phyloP scores from a whole-genome alignment of 2,113 vertebrate genomes.

The Greenwoodochromis staneri region DNA sequence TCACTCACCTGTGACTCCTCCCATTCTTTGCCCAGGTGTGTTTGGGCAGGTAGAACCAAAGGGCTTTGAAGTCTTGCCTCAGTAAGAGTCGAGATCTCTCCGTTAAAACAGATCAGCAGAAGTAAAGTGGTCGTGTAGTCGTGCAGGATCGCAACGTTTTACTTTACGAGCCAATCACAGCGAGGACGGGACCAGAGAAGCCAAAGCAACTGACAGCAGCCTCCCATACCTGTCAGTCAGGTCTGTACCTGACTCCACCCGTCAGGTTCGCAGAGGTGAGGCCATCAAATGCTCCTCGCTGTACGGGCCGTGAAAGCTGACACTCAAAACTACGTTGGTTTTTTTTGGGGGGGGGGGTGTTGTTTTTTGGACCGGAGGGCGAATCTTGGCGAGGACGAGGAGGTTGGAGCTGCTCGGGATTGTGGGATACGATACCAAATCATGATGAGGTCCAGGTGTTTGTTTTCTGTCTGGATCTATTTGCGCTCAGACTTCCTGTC shows the following conservation, averaged over 20 bases:
- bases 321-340: neutral
- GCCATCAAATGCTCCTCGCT: neutral
- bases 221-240: neutral
- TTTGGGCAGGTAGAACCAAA: neutral
- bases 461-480: neutral
- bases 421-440: neutral
- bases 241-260: neutral
- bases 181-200: neutral
- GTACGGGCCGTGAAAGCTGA: neutral
- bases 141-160: neutral
- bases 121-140: neutral
- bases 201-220: neutral
- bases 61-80: neutral
- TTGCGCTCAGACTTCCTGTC: neutral
- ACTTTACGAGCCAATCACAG: neutral
- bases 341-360: rapidly evolving
- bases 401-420: neutral
- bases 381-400: neutral
- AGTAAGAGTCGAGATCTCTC: neutral
- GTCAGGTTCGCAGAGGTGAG: neutral
- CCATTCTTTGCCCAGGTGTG: neutral
- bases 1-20: neutral
- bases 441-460: neutral
- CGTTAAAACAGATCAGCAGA: neutral
- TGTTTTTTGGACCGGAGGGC: neutral